phyloP scores from a whole-genome alignment of 2,888 invertebrate species.

The Nomada hirtipes region DNA sequence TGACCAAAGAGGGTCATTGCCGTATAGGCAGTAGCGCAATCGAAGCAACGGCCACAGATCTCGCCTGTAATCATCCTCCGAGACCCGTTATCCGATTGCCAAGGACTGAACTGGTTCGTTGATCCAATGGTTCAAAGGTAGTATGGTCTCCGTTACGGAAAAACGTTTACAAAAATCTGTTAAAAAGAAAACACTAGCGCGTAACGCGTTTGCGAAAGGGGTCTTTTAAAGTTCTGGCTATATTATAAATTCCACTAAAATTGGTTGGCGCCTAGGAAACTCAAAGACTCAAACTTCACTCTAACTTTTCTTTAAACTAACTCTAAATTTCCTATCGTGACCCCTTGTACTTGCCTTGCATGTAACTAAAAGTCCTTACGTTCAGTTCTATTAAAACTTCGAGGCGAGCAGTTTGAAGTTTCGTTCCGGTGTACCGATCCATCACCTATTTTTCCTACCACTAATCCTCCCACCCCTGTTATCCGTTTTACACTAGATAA shows the following conservation, averaged over 20 bases:
- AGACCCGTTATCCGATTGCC: slow-evolving; percentile 63
- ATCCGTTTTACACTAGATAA: too few species aligned
- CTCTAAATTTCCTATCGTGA: too few species aligned
- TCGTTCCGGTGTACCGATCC: too few species aligned
- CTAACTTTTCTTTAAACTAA: too few species aligned
- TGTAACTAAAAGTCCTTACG: too few species aligned
- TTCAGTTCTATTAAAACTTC: too few species aligned
- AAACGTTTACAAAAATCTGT: slow-evolving; percentile 31
- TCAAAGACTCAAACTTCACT: too few species aligned
- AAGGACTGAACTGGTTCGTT: slow-evolving; percentile 57
- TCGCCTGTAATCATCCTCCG: slow-evolving; percentile 66
- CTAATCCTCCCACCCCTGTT: too few species aligned
- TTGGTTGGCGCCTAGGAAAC: neutral
- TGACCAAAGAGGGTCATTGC: slow-evolving; percentile 71
- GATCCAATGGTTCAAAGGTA: slow-evolving; percentile 63
- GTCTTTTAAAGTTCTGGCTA: neutral
- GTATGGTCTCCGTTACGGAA: slow-evolving; percentile 46
- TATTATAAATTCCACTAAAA: neutral
- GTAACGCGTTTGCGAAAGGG: neutral
- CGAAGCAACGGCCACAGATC: slow-evolving; percentile 39
- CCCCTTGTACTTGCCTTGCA: too few species aligned
- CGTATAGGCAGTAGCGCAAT: slow-evolving; percentile 66
- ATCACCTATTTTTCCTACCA: too few species aligned
- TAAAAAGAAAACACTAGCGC: neutral
- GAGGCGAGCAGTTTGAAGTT: too few species aligned